A percentile compares a stretch with the other conserved stretches of the same genome.
These are phyloP conservation scores for Anodontia alba DNA, from an alignment of 2,888 invertebrate genomes.

Conservation along the genomic window DNA sequence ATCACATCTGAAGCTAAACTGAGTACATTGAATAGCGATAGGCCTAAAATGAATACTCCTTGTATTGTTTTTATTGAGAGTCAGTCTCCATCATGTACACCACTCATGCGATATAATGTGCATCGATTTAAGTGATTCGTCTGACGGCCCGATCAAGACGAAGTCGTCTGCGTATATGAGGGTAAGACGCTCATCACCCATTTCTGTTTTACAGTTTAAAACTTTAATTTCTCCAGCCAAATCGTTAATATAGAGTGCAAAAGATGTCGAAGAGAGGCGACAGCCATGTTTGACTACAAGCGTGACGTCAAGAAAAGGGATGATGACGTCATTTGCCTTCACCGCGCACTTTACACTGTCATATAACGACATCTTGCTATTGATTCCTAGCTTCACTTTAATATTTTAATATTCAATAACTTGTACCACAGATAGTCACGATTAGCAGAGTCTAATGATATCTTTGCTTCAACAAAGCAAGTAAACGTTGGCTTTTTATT, in stretches of 20 bases:
- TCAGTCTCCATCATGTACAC: conserved; percentile 29
- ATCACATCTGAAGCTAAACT: conserved; percentile 5
- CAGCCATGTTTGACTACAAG: neutral
- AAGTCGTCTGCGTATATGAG: neutral
- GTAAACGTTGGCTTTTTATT: neutral
- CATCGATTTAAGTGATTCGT: conserved; percentile 15
- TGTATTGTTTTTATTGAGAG: conserved; percentile 27
- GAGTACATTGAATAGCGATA: neutral
- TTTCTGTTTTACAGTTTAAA: conserved; percentile 1
- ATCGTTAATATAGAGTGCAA: neutral
- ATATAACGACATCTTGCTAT: neutral
- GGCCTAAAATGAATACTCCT: conserved; percentile 15
- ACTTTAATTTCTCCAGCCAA: neutral
- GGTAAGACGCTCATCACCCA: neutral
- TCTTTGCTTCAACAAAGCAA: conserved; percentile 16
- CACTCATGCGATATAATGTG: conserved; percentile 21
- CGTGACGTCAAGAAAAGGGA: neutral
- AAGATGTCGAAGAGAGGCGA: neutral
- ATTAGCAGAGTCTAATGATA: neutral
- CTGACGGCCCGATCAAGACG: conserved; percentile 15
- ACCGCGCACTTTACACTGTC: conserved; percentile 2
- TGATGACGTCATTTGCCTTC: neutral
- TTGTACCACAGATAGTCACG: conserved; percentile 7
- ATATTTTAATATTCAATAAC: too few relatives aligned
- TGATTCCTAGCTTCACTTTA: neutral